A percentile compares a stretch with the other conserved stretches of the same genome.
Evolutionary conservation across 1,140 invertebrate genomes (phyloP).

Genomic region (Brachionus koreanus): DNA sequence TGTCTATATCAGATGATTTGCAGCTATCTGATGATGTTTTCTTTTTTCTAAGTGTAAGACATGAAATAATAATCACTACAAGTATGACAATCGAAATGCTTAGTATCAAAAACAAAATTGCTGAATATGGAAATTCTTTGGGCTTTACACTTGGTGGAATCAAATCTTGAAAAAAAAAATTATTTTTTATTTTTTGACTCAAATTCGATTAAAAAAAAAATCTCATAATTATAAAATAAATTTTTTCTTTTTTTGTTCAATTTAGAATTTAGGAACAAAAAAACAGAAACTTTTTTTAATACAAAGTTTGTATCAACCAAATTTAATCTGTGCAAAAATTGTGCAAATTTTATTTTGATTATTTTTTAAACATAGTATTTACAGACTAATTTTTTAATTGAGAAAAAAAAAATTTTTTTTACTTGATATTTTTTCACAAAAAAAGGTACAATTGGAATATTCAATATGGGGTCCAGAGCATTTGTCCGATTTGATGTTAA

Average conservation of each 20-base stretch:
- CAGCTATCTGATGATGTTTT: neutral
- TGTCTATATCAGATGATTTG: neutral
- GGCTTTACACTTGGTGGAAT: neutral
- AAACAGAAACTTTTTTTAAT: too few species aligned
- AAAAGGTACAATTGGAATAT: constrained; percentile 39
- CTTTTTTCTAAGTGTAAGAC: neutral
- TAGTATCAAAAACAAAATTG: neutral
- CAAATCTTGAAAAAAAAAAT: neutral
- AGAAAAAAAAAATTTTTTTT: neutral
- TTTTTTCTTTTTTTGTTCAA: too few species aligned
- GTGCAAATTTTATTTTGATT: too few species aligned
- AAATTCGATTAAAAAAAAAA: too few species aligned
- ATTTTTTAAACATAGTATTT: too few species aligned
- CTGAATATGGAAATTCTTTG: neutral
- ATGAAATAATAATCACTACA: neutral
- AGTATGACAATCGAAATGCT: neutral
- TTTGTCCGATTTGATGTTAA: neutral
- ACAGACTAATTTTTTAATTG: too few species aligned
- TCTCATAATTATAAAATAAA: too few species aligned
- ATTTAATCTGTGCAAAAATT: too few species aligned
- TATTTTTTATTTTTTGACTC: too few species aligned
- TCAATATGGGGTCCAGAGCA: constrained; percentile 13
- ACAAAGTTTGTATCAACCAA: too few species aligned
- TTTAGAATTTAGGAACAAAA: too few species aligned
- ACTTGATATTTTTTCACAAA: constrained; percentile 34